These are phyloP conservation scores for Percopsis omiscomaycus DNA, from an alignment of 2,797 vertebrate genomes.

Conservation along the genomic window DNA sequence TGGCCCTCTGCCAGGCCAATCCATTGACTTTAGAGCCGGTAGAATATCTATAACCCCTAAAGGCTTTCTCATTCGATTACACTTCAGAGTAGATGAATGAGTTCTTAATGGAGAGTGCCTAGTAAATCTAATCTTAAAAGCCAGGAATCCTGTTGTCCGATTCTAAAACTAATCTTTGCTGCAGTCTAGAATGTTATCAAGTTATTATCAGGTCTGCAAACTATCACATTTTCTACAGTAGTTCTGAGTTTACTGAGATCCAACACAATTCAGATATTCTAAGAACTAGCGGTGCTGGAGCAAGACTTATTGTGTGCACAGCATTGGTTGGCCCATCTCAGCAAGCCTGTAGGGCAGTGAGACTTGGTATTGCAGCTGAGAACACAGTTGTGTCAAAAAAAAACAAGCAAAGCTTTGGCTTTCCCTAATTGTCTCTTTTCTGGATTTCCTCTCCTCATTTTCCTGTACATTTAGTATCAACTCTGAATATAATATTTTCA, in stretches of 20 bases:
- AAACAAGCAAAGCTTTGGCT: neutral
- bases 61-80: conserved; percentile 41
- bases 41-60: conserved; percentile 22
- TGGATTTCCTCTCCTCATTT: conserved; percentile 5
- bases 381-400: no score
- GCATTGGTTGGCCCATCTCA: no score
- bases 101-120: neutral
- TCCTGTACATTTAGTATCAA: neutral
- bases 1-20: conserved; percentile 8
- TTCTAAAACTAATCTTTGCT: conserved; percentile 6
- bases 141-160: conserved; percentile 20
- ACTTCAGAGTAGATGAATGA: conserved; percentile 36
- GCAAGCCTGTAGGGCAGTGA: no score
- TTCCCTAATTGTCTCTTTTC: conserved; percentile 2
- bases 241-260: no score
- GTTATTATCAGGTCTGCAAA: no score
- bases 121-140: conserved; percentile 28
- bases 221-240: no score
- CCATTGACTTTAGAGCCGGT: conserved; percentile 5
- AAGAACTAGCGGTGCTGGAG: no score
- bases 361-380: no score
- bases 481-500: neutral
- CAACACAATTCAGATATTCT: no score
- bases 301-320: no score
- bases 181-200: neutral